These are phyloP conservation scores for Lochmaea capreae DNA, from an alignment of 2,888 invertebrate species.

Conservation along the genomic window DNA sequence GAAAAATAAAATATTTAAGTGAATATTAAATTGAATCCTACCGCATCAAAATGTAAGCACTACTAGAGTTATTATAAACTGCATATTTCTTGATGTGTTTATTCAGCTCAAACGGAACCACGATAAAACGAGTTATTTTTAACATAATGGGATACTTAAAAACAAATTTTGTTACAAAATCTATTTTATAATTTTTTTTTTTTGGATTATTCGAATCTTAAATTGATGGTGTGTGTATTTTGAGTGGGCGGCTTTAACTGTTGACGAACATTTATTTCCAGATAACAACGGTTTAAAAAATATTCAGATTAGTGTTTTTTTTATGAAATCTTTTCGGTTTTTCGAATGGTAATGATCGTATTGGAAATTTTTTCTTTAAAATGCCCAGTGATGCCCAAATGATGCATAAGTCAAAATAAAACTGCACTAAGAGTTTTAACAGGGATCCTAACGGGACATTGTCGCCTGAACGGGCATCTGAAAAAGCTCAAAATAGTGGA, in stretches of 20 bases:
- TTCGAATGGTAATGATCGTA: no score
- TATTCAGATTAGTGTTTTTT: no score
- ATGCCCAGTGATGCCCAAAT: no score
- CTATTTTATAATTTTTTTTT: background rate
- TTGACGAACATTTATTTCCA: background rate
- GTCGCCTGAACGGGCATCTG: no score
- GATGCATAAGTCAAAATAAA: no score
- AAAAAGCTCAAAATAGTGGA: no score
- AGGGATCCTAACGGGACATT: no score
- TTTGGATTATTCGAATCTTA: background rate
- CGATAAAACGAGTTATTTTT: constrained; percentile 5
- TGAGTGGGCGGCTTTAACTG: background rate
- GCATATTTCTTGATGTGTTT: background rate
- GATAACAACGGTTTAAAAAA: background rate
- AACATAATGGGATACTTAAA: constrained; percentile 6
- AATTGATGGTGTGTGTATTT: background rate
- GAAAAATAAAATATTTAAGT: background rate
- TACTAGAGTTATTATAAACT: background rate
- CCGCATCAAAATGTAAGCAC: background rate
- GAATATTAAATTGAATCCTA: background rate
- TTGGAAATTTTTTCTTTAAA: no score
- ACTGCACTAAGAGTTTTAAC: no score
- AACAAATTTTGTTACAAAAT: background rate
- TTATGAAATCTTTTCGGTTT: no score
- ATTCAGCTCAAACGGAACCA: background rate